Base-by-base conservation (phyloP, 2,888 invertebrate genomes). In the Nemapogon koenigi region DNA sequence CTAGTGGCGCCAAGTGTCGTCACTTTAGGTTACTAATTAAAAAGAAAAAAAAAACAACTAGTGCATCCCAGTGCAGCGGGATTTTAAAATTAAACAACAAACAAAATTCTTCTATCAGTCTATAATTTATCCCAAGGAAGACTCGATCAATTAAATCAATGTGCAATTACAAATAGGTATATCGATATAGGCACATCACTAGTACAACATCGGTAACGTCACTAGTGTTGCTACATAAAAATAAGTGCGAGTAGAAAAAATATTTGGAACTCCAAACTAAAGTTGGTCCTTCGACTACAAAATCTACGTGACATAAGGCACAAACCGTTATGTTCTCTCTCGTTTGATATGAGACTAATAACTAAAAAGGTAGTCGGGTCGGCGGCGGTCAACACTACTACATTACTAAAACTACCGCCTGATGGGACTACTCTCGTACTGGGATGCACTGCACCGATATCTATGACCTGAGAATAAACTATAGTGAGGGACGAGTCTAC, bases 1-100 rank as follows among this genome's bases (percentile, higher is more conserved):
- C n/a, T n/a, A n/a, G n/a, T n/a, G n/a, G n/a, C n/a, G n/a, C n/a
- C 13, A 28, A 28, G 28, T 28, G 28, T 11, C 28, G 11, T 28
- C 28, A 28, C 28, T 11, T 28, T 8, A 7, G 7, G 28, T 28
- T 11, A 7, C 7, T n/a, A 28, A 28, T 4, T 11, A 28, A 6
- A 4, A 28, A n/a, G 11, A 28, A 17, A 7, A 18, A n/a, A n/a
- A n/a, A n/a, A n/a, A n/a, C n/a, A n/a, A n/a, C n/a, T n/a, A 33
- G 33, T 33, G 33, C 33, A 33, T 33, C 33, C 33, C 33, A 33
- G 33, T 17, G n/a, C 10, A 33, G 31, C 19, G 33, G 33, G 33
- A 19, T 19, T 11, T 31, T n/a, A n/a, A n/a, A n/a, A n/a, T n/a
- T n/a, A 14, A 18, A 19, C 19, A 33, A 4, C 7, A 28, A 33